A percentile compares a stretch with the other conserved stretches of the same genome.
Evolutionary conservation across 2,888 invertebrate species (phyloP).

Genomic region (Nomada lathburiana): DNA sequence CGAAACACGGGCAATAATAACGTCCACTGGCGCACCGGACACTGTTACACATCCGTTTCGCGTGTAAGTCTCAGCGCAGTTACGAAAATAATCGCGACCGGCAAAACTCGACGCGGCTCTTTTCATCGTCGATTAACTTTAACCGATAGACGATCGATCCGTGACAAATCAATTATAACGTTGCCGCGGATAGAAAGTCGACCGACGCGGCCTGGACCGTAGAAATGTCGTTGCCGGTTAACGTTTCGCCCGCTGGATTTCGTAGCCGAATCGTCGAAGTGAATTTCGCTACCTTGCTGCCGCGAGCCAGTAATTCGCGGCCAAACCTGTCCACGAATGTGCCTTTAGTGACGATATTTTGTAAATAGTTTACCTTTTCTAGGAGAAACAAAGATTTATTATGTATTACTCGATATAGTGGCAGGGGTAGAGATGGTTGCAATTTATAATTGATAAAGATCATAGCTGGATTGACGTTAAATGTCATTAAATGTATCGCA

Average conservation of each 20-base stretch:
- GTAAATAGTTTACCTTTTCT: no score
- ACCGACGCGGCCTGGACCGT: constrained; percentile 12
- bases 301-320: constrained; percentile 13
- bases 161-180: constrained; percentile 70
- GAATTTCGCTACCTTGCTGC: constrained; percentile 6
- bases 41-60: constrained; percentile 54
- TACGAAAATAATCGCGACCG: constrained; percentile 34
- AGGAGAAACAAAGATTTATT: no score
- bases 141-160: constrained; percentile 54
- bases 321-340: constrained; percentile 17
- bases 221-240: constrained; percentile 30
- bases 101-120: constrained; percentile 38
- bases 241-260: constrained; percentile 16
- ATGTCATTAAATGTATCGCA: no score
- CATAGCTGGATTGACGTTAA: no score
- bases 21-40: constrained; percentile 52
- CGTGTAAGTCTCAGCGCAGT: constrained; percentile 17
- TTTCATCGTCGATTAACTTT: constrained; percentile 68
- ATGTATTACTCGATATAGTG: no score
- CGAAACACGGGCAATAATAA: constrained; percentile 74
- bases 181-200: constrained; percentile 59
- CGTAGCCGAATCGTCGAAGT: constrained; percentile 8
- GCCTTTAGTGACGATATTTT: constrained; percentile 24
- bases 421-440: no score
- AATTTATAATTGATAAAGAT: no score